These are phyloP conservation scores for Ageneiosus marmoratus DNA, from an alignment of 2,113 vertebrate genomes.

Conservation along the genomic window DNA sequence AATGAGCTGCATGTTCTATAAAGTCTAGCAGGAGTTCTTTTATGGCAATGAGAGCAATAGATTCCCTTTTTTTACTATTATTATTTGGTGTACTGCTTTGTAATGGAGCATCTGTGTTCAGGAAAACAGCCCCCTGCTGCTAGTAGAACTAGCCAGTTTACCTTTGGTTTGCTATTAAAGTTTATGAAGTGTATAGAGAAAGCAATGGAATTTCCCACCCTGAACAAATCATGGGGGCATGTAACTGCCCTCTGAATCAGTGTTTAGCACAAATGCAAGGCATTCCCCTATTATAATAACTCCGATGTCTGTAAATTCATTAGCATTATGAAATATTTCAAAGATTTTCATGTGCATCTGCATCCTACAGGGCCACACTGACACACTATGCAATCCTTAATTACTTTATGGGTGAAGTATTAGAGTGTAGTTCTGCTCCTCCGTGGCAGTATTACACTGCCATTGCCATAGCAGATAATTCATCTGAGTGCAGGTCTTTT, in stretches of 20 bases:
- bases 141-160: constrained; percentile 10
- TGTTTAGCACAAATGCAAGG: constrained; percentile 3
- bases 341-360: neutral
- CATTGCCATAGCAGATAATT: constrained; percentile 59
- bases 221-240: constrained; percentile 9
- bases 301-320: constrained; percentile 9
- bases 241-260: neutral
- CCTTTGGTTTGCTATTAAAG: constrained; percentile 22
- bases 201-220: neutral
- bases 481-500: constrained; percentile 63
- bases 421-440: constrained; percentile 36
- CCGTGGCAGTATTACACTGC: constrained; percentile 45
- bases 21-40: constrained; percentile 2
- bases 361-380: neutral
- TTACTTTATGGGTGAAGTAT: constrained; percentile 15
- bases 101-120: constrained; percentile 21
- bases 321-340: constrained; percentile 36
- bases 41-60: neutral
- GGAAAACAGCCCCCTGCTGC: neutral
- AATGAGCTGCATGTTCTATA: constrained; percentile 6
- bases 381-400: constrained; percentile 15
- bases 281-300: constrained; percentile 21
- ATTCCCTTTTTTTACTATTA: constrained; percentile 16
- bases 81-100: constrained; percentile 8
- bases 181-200: constrained; percentile 26